Evolutionary conservation across 2,113 vertebrate species (phyloP), one percentile per base, ranked within the genome.

Genomic region (Pterocles burchelli): DNA sequence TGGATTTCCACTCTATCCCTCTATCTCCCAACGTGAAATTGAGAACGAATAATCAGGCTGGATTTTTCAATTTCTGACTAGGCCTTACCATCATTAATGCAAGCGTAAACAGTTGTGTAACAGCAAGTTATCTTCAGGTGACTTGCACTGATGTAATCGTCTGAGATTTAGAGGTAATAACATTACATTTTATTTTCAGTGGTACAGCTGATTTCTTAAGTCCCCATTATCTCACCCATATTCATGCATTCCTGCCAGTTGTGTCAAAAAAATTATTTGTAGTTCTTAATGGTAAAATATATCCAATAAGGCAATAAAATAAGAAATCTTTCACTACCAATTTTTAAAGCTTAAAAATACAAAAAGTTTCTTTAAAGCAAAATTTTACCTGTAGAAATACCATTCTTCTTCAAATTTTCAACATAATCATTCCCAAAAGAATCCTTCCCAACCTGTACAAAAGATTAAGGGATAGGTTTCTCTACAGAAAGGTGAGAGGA

Each of bases 381-480:
- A 95, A 88, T 79, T 88, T 97, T 99, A 99, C 99, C 99, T 99
- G 99, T 99, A 96, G 98, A 98, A 97, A 99, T 98, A 77, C 94
- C 97, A 89, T 99, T 99, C 96, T 98, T 98, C 98, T 98, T 99
- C 95, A 99, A 99, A 97, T 99, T 99, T 97, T 98, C 98, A 96
- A 99, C 98, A 94, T 99, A 99, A 97, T 98, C 98, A 96, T 98
- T 98, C 97, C 99, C 99, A 98, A 99, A 99, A 94, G 99, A 98
- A 97, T 99, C 99, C 89, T 98, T 99, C 72, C 99, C 99, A 97
- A 99, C 99, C 99, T 99, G 76, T 38, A 96, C 20, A 96, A 96
- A 98, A 96, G 96, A 97, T 55, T 96, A 97, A 85, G 98, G 45
- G 38, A 86, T 82, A n/a, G 3, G 10, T 68, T 91, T 73, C 66